Base-by-base conservation (phyloP, 2,113 vertebrate species). In the Cyanocitta stelleri region DNA sequence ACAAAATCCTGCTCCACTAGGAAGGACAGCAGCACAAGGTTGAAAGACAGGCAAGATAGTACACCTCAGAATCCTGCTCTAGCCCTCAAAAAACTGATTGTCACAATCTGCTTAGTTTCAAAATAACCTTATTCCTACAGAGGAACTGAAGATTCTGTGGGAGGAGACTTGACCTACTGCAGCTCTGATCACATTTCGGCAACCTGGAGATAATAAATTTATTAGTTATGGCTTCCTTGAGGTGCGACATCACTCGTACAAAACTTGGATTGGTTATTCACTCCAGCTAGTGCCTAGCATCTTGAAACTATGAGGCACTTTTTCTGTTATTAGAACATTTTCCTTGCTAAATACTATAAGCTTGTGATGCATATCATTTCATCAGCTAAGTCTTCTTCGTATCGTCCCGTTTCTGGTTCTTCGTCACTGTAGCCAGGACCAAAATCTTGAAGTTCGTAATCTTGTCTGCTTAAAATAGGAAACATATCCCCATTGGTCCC, bases 341-440 rank as follows among this genome's bases (percentile, higher is more conserved):
- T 97, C 78, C 97, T 93, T 85, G 85, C 97, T 96, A 89, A 94
- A 96, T 98, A 98, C 99, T 99, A 99, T 99, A 99, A 99, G 95
- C 99, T 99, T 33, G 99, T 99, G 96, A 99, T 99, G 98, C 99
- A 99, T 95, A 99, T 99, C 99, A 99, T 99, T 97, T 99, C 99
- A 55, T 99, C 99, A 22, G 99, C 99, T 97, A 99, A 98, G 96
- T 99, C 99, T 97, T 99, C 99, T 97, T 99, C 99, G 3, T 99
- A 99, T 87, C 96, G 98, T 90, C 96, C 98, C 1, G 89, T 94
- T 88, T 99, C 99, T 0, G 98, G 98, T 95, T 99, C 99, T 82
- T 99, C 99, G 2, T 99, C 99, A 0, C 99, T 99, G 97, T 99
- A 99, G 93, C 98, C 99, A 46, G 98, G 98, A 80, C 98, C 98